phyloP scores from a whole-genome alignment of 2,113 vertebrate species.

The Nycticorax nycticorax region DNA sequence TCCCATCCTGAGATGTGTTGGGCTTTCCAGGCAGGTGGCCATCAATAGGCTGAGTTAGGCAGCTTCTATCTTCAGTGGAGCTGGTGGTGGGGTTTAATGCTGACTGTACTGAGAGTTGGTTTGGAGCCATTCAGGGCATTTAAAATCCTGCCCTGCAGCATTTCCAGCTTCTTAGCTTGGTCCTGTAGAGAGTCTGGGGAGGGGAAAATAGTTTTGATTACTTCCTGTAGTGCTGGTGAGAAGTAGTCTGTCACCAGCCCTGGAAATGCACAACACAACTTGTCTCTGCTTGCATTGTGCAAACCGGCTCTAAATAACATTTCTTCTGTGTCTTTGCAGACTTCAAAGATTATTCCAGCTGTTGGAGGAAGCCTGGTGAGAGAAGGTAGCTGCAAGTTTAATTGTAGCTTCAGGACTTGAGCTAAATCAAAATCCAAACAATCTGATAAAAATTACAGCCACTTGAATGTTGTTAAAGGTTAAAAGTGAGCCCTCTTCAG shows the following conservation, averaged over 20 bases:
- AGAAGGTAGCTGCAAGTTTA: slow-evolving; percentile 53
- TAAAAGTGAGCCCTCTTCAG: slow-evolving; percentile 42
- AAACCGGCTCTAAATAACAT: slow-evolving; percentile 2
- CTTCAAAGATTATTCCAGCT: slow-evolving; percentile 49
- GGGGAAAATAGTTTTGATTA: background rate
- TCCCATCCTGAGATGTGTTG: background rate
- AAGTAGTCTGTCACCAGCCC: slow-evolving; percentile 28
- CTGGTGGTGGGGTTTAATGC: background rate
- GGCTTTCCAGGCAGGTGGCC: background rate
- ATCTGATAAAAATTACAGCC: slow-evolving; percentile 37
- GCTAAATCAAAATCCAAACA: slow-evolving; percentile 58
- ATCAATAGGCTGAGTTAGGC: background rate
- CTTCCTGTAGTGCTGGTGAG: slow-evolving; percentile 31
- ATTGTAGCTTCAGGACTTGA: slow-evolving; percentile 58
- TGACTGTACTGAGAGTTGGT: background rate
- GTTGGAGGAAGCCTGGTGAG: slow-evolving; percentile 29
- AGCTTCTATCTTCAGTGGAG: background rate
- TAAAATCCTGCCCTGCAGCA: background rate
- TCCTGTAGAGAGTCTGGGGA: background rate
- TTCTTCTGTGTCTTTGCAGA: slow-evolving; percentile 14
- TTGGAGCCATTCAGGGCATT: background rate
- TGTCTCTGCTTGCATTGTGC: slow-evolving; percentile 23
- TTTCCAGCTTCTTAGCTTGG: background rate
- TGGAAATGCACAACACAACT: background rate
- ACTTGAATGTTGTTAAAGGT: slow-evolving; percentile 35